Evolutionary conservation across 1,140 invertebrate genomes (phyloP), one percentile per base, ranked within the genome.

Genomic region (Mactra quadrangularis): DNA sequence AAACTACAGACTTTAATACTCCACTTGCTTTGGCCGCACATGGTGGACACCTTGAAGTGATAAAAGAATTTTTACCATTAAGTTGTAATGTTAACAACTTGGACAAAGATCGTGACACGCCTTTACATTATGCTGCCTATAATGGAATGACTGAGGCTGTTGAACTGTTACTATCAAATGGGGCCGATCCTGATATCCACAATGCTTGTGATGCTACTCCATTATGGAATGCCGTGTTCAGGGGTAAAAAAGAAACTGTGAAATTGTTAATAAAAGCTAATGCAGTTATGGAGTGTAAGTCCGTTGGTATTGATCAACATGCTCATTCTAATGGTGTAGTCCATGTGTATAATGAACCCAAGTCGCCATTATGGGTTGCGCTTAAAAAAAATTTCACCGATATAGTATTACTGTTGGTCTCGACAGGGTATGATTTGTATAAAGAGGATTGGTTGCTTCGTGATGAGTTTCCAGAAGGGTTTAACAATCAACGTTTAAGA

Each of bases 161-260:
- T 1, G 53, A 74, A 35, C 70, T 78, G 9, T 79, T 91, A 7
- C 25, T 91, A 13, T 41, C 85, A 41, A 47, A 84, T 74, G 90
- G 90, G n/a, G 90, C 90, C 4, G 81, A 90, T 31, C 87, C 90
- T 13, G 78, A 90, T 82, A 71, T 77, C 17, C 25, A 57, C 0
- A 91, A 89, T 72, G 57, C 84, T 1, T 71, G 84, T 0, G 75
- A 87, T 13, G 84, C 84, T 19, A 89, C 90, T 0, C 90, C 90
- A 9, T 70, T 91, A 41, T 91, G 90, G 89, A 91, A 91, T 85
- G 90, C 90, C 25, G 87, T 89, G 7, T 89, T 88, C 27, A 86
- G 72, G 53, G 76, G 78, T 0, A 45, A 86, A 22, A 84, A 81
- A 35, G 82, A 85, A 19, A 64, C 87, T 7, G 85, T 91, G 1